These are phyloP conservation scores for Drosophila monieri DNA, from an alignment of 2,888 invertebrate genomes.

Conservation along the genomic window DNA sequence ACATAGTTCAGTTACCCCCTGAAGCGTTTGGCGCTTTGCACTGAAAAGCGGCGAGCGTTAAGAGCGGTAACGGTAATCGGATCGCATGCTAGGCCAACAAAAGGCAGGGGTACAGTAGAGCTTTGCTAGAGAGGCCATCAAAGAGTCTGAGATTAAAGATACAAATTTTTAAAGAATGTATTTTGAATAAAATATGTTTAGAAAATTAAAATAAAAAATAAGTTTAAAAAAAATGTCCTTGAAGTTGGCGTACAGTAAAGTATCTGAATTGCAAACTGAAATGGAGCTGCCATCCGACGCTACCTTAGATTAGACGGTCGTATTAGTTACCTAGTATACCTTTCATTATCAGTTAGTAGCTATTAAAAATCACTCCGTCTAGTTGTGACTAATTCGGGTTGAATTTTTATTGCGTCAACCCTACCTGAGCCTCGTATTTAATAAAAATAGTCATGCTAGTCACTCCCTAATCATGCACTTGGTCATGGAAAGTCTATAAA, in stretches of 20 bases:
- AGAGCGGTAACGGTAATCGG: conserved; percentile 65
- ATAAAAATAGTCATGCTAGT: conserved; percentile 2
- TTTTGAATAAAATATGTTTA: no score
- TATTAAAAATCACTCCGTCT: conserved; percentile 22
- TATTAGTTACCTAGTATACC: conserved; percentile 17
- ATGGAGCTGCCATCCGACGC: no score
- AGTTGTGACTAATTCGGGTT: conserved; percentile 29
- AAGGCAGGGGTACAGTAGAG: conserved; percentile 5
- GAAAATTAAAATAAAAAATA: no score
- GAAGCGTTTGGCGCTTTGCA: conserved; percentile 59
- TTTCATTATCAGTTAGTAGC: conserved; percentile 15
- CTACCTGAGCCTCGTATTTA: conserved; percentile 11
- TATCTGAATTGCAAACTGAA: conserved; percentile 28
- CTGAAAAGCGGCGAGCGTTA: conserved; percentile 37
- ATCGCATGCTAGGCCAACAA: conserved; percentile 72
- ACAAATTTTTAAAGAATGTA: no score
- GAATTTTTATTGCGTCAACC: background rate
- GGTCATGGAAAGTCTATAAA: background rate
- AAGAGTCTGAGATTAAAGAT: background rate
- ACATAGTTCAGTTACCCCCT: conserved; percentile 47
- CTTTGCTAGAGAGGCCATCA: background rate
- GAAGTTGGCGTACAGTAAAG: no score
- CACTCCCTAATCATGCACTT: conserved; percentile 18
- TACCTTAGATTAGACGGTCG: background rate
- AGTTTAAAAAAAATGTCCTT: no score